Percentiles rank a stretch among this genome's conserved stretches.
Evolutionary conservation across 2,888 invertebrate genomes (phyloP).

Genomic region (Carcina quercana): DNA sequence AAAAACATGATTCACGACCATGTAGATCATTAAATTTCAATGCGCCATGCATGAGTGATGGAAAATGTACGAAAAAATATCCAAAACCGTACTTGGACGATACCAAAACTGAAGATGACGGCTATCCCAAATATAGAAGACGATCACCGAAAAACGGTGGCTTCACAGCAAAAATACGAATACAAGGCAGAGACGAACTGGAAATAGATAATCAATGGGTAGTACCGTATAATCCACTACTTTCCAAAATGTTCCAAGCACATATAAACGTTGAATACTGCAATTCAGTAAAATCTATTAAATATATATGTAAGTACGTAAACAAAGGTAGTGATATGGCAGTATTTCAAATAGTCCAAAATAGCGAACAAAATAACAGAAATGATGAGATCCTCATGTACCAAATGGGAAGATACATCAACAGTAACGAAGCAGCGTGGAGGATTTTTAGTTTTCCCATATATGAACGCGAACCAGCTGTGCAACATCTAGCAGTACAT

Average conservation of each 20-base stretch:
- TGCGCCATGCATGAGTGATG: conserved; percentile 13
- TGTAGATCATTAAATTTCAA: conserved; percentile 9
- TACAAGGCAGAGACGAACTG: conserved; percentile 10
- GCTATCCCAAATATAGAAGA: conserved; percentile 4
- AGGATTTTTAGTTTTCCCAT: conserved; percentile 18
- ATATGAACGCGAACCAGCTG: conserved; percentile 22
- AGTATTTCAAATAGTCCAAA: conserved; percentile 7
- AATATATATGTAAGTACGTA: conserved; percentile 18
- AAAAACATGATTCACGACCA: conserved; percentile 15
- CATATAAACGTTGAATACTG: conserved; percentile 13
- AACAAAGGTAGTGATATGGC: conserved; percentile 17
- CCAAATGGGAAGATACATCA: conserved; percentile 26
- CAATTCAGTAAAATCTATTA: conserved; percentile 14
- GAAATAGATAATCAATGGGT: conserved; percentile 22
- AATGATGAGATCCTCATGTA: conserved; percentile 10
- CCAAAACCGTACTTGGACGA: conserved; percentile 5
- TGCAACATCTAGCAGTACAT: conserved; percentile 23
- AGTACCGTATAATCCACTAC: conserved; percentile 13
- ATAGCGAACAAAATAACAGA: conserved; percentile 15
- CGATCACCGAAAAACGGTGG: not conserved
- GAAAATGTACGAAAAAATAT: conserved; percentile 10
- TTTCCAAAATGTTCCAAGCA: conserved; percentile 11
- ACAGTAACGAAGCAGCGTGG: conserved; percentile 28
- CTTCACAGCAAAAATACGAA: not conserved
- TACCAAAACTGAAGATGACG: conserved; percentile 4